Conservation (phyloP, 2,888 invertebrate species). For the Lordiphosa andalusiaca region DNA sequence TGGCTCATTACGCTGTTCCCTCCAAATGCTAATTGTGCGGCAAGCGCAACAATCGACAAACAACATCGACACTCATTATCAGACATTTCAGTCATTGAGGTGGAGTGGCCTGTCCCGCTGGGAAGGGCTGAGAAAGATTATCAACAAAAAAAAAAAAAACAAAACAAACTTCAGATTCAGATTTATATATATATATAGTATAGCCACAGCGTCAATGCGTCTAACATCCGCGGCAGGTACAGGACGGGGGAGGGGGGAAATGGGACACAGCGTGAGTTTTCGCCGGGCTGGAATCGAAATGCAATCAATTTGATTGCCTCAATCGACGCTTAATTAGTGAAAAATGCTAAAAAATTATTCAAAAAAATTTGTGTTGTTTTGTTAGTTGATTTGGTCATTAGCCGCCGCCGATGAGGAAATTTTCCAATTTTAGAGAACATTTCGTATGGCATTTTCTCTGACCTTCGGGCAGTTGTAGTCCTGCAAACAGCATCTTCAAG, state of each 20-base stretch:
- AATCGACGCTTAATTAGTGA: constrained; percentile 74
- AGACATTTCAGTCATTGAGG: constrained; percentile 29
- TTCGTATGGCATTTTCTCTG: constrained; percentile 54
- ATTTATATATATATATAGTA: constrained; percentile 19
- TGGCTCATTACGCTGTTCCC: constrained; percentile 58
- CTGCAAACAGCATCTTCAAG: constrained; percentile 36
- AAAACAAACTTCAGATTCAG: constrained; percentile 16
- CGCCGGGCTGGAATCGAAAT: constrained; percentile 33
- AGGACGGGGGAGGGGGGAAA: not conserved
- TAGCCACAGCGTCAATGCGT: constrained; percentile 57
- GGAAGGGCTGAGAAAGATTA: constrained; percentile 65
- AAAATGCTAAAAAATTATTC: constrained; percentile 55
- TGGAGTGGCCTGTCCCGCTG: constrained; percentile 51
- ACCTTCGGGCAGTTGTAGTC: constrained; percentile 46
- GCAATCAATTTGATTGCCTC: constrained; percentile 75
- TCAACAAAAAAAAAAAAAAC: constrained; percentile 60
- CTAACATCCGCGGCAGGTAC: constrained; percentile 34
- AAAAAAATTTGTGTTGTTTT: constrained; percentile 40
- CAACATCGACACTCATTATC: constrained; percentile 55
- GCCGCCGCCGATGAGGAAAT: constrained; percentile 54
- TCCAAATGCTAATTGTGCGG: constrained; percentile 52
- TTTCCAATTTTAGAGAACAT: constrained; percentile 37
- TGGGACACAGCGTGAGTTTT: constrained; percentile 49
- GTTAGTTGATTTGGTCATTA: constrained; percentile 64
- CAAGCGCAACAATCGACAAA: constrained; percentile 20